These are phyloP conservation scores for Physella acuta DNA, from an alignment of 1,140 invertebrate species.

Conservation along the genomic window DNA sequence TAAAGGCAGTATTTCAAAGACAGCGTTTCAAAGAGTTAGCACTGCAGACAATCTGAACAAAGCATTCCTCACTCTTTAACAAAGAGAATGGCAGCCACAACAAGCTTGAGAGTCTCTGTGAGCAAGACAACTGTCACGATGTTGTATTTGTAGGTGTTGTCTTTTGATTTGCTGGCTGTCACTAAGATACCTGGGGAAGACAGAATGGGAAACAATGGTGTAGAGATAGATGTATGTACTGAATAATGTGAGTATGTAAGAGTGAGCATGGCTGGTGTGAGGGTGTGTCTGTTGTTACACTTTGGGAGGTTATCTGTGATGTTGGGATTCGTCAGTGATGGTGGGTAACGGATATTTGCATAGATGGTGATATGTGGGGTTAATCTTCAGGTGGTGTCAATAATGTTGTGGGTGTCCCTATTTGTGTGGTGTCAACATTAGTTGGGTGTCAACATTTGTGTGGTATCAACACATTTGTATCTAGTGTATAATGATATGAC, in stretches of 20 bases:
- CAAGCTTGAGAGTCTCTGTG: conserved; percentile 83
- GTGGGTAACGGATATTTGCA: not conserved
- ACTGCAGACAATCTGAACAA: too few species aligned
- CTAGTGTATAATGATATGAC: too few species aligned
- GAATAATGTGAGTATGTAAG: too few species aligned
- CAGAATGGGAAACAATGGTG: not conserved
- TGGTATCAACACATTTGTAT: too few species aligned
- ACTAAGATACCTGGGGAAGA: conserved; percentile 79
- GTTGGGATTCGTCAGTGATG: not conserved
- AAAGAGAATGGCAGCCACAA: conserved; percentile 73
- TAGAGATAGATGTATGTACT: not conserved
- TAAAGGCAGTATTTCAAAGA: too few species aligned
- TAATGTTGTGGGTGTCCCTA: too few species aligned
- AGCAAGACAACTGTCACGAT: conserved; percentile 83
- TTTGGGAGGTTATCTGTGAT: not conserved
- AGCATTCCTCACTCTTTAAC: conserved; percentile 55
- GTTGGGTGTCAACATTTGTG: too few species aligned
- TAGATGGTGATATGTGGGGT: not conserved
- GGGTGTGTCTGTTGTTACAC: not conserved
- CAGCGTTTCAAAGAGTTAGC: too few species aligned
- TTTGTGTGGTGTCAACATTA: too few species aligned
- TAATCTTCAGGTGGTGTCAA: not conserved
- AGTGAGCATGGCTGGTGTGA: not conserved
- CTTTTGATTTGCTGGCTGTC: conserved; percentile 80
- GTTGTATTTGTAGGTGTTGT: conserved; percentile 83